These are phyloP conservation scores for Poecilia velifera DNA, from an alignment of 2,797 vertebrate species.

Conservation along the genomic window DNA sequence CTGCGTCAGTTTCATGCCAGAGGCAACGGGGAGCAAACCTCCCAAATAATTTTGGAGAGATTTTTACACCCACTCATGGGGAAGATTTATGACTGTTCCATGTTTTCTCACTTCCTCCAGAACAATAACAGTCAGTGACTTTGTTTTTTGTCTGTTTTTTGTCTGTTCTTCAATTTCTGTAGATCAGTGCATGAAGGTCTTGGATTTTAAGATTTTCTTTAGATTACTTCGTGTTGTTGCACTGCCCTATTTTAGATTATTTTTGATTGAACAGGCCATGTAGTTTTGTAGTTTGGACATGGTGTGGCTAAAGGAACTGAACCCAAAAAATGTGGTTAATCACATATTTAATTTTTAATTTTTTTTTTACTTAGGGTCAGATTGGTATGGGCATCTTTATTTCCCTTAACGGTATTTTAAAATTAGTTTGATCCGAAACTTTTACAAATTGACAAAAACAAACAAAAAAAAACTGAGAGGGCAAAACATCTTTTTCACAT, in stretches of 20 bases:
- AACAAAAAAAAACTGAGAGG: neutral
- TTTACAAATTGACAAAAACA: neutral
- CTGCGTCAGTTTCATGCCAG: neutral
- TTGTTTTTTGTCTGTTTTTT: neutral
- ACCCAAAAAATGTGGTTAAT: neutral
- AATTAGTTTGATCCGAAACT: neutral
- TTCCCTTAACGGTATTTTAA: neutral
- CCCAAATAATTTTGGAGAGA: neutral
- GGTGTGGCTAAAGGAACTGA: neutral
- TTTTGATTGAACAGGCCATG: neutral
- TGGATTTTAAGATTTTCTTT: neutral
- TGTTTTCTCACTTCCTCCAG: neutral
- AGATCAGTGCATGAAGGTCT: neutral
- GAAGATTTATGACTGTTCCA: neutral
- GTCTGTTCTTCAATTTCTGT: neutral
- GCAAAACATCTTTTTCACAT: neutral
- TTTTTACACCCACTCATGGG: neutral
- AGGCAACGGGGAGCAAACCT: neutral
- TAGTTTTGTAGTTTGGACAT: neutral
- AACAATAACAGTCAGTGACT: neutral
- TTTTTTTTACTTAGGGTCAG: neutral
- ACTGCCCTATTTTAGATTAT: neutral
- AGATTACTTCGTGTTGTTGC: neutral
- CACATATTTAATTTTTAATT: no score
- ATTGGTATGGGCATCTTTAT: neutral